phyloP scores from a whole-genome alignment of 2,797 vertebrate species.

The Sebastes paucispinis region DNA sequence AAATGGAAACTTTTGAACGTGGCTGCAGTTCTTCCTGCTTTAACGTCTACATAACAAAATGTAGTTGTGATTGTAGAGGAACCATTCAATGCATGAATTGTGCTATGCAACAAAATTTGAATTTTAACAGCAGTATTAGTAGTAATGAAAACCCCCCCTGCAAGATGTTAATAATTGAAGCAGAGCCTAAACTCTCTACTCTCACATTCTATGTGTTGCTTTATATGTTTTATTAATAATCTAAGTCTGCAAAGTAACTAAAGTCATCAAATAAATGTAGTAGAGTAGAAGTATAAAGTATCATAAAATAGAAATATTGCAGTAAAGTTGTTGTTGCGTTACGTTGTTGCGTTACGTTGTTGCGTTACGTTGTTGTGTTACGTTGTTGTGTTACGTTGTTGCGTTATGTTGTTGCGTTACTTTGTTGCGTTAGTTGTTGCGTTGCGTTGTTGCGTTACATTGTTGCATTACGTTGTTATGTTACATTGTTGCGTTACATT shows the following conservation, averaged over 20 bases:
- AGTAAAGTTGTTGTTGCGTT: background rate
- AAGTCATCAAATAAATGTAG: no score
- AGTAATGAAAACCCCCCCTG: background rate
- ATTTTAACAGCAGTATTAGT: background rate
- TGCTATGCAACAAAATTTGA: background rate
- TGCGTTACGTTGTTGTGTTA: accelerated
- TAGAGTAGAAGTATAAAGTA: no score
- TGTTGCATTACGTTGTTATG: no score
- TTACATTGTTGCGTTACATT: no score
- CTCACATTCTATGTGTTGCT: no score
- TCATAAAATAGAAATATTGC: no score
- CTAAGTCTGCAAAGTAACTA: no score
- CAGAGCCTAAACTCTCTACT: no score
- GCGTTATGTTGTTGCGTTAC: accelerated
- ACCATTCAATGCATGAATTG: background rate
- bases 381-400: no score
- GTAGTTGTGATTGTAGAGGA: background rate
- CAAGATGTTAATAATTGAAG: no score
- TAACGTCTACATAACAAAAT: accelerated
- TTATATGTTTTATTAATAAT: no score
- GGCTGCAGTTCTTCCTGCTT: background rate
- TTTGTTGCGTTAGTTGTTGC: accelerated
- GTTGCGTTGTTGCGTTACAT: background rate
- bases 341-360: accelerated
- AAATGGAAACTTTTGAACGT: background rate